Evolutionary conservation across 2,888 invertebrate genomes (phyloP), one percentile per base, ranked within the genome.

Genomic region (Pristionchus japonicus): DNA sequence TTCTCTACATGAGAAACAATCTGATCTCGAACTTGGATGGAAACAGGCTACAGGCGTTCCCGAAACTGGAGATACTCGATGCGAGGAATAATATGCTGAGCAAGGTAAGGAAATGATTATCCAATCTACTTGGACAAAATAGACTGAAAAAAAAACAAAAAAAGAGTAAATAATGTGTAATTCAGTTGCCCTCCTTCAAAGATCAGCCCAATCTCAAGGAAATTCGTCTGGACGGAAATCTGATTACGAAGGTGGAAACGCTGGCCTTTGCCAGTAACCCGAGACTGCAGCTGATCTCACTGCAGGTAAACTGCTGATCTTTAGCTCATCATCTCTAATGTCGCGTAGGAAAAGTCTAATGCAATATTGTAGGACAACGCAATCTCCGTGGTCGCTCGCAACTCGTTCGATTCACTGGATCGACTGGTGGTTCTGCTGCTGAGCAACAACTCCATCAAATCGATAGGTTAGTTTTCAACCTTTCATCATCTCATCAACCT

Each of bases 251-350:
- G 57, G 87, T 98, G 89, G 97, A 97, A 23, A 96, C 96, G 87
- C 96, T 97, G 93, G 95, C 97, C 88, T 97, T 98, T 93, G 97
- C 97, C 93, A 96, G 97, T 37, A 97, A 97, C 94, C 97, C 98
- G 57, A 92, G 93, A 52, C 91, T 95, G 74, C 92, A 93, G 87
- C 90, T 94, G 95, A 96, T 98, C 94, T 97, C 97, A 94, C 96
- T 98, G 88, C 97, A 90, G 88, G 92, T 92, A 34, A 6, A 27
- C 23, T n/a, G 27, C 23, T n/a, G 2, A 4, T 23, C 27, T 61
- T 4, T 61, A 23, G 57, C 49, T 52, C n/a, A n/a, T n/a, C n/a
- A n/a, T n/a, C n/a, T n/a, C n/a, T n/a, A n/a, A n/a, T n/a, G n/a
- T n/a, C n/a, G n/a, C 43, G 27, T 47, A 74, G 7, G 31, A 31